phyloP scores from a whole-genome alignment of 2,113 vertebrate genomes.

The Emydocephalus ijimae region DNA sequence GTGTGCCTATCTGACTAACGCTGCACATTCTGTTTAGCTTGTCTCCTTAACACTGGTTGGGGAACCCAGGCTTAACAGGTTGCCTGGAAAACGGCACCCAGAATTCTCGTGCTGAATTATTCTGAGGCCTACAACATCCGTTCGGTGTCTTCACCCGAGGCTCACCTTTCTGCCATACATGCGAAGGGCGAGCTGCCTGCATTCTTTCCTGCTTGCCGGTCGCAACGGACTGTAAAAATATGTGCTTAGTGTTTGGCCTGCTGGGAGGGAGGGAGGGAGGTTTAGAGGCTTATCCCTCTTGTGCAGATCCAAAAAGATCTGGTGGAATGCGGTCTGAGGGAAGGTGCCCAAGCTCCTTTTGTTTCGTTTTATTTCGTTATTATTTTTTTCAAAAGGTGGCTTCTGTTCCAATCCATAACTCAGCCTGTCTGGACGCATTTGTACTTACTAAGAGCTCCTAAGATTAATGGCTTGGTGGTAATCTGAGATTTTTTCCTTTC shows the following conservation, averaged over 20 bases:
- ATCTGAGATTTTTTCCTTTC: constrained; percentile 40
- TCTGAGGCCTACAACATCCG: background rate
- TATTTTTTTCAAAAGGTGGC: background rate
- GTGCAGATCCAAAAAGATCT: background rate
- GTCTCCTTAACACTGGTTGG: no score
- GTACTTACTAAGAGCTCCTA: constrained; percentile 20
- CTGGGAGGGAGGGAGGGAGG: background rate
- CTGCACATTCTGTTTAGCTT: no score
- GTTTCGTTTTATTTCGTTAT: no score
- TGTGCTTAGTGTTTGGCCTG: background rate
- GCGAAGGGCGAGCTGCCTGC: background rate
- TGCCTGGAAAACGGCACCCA: background rate
- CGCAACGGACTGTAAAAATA: background rate
- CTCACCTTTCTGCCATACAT: background rate
- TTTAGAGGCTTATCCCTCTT: background rate
- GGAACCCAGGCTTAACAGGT: no score
- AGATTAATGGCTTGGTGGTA: constrained; percentile 24
- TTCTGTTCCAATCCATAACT: background rate
- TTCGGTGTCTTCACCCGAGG: background rate
- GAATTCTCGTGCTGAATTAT: background rate
- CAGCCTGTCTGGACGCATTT: background rate
- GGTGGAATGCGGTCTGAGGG: background rate
- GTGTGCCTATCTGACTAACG: no score
- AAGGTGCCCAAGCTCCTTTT: background rate
- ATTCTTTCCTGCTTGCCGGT: background rate